Percentiles rank a stretch among this genome's conserved stretches.
Conservation (phyloP, 2,888 invertebrate genomes). For the Aphidius colemani region DNA sequence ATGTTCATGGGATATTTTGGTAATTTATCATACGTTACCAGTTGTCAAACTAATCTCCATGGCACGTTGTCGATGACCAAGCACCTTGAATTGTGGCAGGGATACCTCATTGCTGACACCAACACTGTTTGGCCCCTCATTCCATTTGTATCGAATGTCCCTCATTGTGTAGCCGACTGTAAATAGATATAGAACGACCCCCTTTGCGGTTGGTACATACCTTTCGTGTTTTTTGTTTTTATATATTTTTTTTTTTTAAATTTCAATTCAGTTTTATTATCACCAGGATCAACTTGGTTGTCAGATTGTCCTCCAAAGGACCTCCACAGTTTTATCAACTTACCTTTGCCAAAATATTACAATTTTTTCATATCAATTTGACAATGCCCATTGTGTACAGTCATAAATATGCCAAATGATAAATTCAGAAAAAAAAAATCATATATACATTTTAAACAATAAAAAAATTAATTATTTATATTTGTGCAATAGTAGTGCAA, state of each 20-base stretch:
- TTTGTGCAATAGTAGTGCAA: slow-evolving; percentile 34
- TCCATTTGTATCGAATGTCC: slow-evolving; percentile 97
- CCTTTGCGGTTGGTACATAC: slow-evolving; percentile 57
- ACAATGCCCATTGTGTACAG: too few species aligned
- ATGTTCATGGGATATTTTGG: slow-evolving; percentile 26
- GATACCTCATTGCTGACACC: slow-evolving; percentile 95
- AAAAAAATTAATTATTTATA: neutral
- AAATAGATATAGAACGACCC: slow-evolving; percentile 59
- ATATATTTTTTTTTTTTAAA: slow-evolving; percentile 16
- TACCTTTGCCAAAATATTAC: too few species aligned
- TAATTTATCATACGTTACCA: slow-evolving; percentile 70
- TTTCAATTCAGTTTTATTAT: slow-evolving; percentile 14
- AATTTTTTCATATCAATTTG: too few species aligned
- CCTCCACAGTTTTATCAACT: neutral
- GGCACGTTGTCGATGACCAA: slow-evolving; percentile 93
- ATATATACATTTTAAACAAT: neutral
- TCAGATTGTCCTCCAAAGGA: slow-evolving; percentile 2
- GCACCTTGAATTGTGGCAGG: slow-evolving; percentile 96
- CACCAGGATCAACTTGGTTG: slow-evolving; percentile 5
- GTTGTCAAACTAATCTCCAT: slow-evolving; percentile 96
- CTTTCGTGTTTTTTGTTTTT: slow-evolving; percentile 43
- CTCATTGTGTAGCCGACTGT: slow-evolving; percentile 98
- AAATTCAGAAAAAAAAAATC: too few species aligned
- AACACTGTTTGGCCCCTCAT: slow-evolving; percentile 92
- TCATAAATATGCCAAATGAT: too few species aligned